Base-by-base conservation (phyloP, 2,797 vertebrate species). In the Sebastolobus alascanus region DNA sequence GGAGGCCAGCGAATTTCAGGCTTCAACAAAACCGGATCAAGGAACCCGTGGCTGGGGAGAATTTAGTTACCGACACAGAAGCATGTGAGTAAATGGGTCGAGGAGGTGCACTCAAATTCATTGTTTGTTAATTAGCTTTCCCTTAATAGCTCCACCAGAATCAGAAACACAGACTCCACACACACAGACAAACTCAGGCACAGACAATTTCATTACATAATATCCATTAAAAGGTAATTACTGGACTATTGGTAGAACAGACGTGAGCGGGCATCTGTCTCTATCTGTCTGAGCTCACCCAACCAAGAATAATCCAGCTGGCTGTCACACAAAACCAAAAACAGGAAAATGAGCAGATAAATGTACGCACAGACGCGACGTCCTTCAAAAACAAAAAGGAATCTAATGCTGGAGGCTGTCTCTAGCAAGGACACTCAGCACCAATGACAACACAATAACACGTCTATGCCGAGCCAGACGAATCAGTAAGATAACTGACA, bases 171-270 rank as follows among this genome's bases (percentile, higher is more conserved):
- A 79, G 25, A 70, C 55, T 37, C 8, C 37, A 84, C 66, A 73
- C 64, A 73, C 22, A 55, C n/a, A 50, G 38, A 69, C 18, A 55
- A 40, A 75, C 52, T 16, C 35, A 20, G 66, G 63, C 72, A 79
- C 38, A 66, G 63, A 71, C 46, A 68, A 78, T 76, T 80, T 69
- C 69, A 89, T 88, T 86, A 83, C 77, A 85, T 83, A 87, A 88
- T 29, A 72, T 31, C 68, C 68, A 88, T 89, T 90, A 87, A 71
- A 90, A 80, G 75, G 72, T 86, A 69, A 87, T 90, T 77, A 91
- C 68, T 46, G 56, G 46, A 77, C 61, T 38, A 77, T 10, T 83
- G 82, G 38, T 75, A 64, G 83, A 81, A 38, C 67, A 78, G 85
- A 86, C 35, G 18, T 65, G 86, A 86, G 65, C 54, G 33, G 50